A percentile compares a stretch with the other conserved stretches of the same genome.
phyloP scores from a whole-genome alignment of 2,888 invertebrate genomes.

The Ichneumoninae sp. region DNA sequence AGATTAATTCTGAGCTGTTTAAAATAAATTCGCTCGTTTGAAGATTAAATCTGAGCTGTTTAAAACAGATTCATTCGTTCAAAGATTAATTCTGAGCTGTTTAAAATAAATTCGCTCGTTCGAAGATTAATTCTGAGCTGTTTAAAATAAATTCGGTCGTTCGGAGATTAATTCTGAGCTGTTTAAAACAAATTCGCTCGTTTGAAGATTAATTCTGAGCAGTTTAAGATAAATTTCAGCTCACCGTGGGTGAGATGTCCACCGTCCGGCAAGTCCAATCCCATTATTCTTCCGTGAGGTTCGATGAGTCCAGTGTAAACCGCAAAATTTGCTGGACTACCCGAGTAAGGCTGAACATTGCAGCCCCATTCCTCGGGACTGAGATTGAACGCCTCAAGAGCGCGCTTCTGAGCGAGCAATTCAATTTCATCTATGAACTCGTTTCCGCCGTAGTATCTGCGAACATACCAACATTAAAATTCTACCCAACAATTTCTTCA shows the following conservation, averaged over 20 bases:
- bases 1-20: no score
- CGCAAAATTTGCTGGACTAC: constrained; percentile 97
- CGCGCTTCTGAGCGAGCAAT: constrained; percentile 93
- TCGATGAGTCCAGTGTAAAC: constrained; percentile 96
- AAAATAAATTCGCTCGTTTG: no score
- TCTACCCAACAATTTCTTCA: not conserved
- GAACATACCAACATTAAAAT: not conserved
- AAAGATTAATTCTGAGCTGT: not conserved
- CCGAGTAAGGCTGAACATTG: constrained; percentile 98
- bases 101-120: not conserved
- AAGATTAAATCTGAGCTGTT: no score
- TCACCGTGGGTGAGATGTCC: constrained; percentile 96
- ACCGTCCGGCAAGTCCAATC: constrained; percentile 97
- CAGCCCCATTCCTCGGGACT: constrained; percentile 96
- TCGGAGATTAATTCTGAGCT: no score
- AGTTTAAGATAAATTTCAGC: not conserved
- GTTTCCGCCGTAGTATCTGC: constrained; percentile 98
- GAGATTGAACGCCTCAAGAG: constrained; percentile 93
- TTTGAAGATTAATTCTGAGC: no score
- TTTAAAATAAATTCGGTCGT: no score
- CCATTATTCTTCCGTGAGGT: constrained; percentile 98
- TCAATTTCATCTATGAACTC: constrained; percentile 98
- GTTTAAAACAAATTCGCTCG: no score
- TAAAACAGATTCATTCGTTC: no score
- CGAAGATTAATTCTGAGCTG: no score